Percentiles rank a stretch among this genome's conserved stretches.
These are phyloP conservation scores for Brachionus sp. DNA, from an alignment of 1,140 invertebrate species.

Conservation along the genomic window DNA sequence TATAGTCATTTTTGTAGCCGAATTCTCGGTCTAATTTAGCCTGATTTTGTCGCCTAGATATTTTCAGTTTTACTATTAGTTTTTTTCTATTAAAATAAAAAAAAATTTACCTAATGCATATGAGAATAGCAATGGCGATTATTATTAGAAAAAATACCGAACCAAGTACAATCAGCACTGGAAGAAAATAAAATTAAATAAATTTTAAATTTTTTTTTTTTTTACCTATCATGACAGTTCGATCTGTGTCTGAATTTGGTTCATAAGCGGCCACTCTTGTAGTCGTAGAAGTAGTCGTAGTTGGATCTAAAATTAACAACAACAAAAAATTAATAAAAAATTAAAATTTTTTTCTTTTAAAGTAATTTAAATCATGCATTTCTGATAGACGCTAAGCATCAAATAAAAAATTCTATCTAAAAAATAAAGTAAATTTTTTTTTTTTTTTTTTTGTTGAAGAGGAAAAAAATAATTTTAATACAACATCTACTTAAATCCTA, in stretches of 20 bases:
- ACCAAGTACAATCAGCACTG: constrained; percentile 36
- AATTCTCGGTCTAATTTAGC: constrained; percentile 12
- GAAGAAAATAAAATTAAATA: neutral
- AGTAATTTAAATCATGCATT: neutral
- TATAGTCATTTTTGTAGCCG: constrained; percentile 29
- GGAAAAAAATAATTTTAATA: neutral
- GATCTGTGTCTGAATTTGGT: neutral
- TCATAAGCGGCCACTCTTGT: neutral
- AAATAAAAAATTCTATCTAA: neutral
- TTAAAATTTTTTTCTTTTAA: neutral
- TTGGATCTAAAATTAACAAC: neutral
- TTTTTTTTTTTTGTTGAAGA: neutral
- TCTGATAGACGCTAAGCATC: neutral
- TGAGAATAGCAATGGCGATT: neutral
- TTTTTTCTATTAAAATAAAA: neutral
- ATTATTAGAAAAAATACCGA: constrained; percentile 35
- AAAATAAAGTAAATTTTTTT: neutral
- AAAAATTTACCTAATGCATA: constrained; percentile 34
- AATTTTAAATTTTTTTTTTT: neutral
- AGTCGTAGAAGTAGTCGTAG: neutral
- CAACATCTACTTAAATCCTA: constrained; percentile 12
- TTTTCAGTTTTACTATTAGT: neutral
- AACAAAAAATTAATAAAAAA: neutral
- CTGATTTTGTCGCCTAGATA: constrained; percentile 5
- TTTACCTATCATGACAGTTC: constrained; percentile 43